phyloP scores from a whole-genome alignment of 2,888 invertebrate genomes.

The Bombyx huttoni region DNA sequence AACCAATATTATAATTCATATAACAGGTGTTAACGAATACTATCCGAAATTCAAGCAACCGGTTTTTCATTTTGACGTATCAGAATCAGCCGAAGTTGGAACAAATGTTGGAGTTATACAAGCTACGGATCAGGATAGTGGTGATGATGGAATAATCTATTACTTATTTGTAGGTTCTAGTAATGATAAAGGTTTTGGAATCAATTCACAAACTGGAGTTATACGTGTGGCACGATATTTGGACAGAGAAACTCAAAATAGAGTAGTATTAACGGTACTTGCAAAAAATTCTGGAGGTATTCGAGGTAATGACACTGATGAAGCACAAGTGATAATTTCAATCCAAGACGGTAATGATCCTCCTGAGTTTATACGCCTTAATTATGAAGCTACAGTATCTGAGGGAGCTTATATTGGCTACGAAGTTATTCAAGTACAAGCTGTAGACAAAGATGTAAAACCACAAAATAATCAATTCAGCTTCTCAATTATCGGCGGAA shows the following conservation, averaged over 20 bases:
- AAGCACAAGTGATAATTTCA: conserved; percentile 92
- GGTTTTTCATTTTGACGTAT: conserved; percentile 92
- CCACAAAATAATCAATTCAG: conserved; percentile 93
- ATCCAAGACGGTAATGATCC: conserved; percentile 98
- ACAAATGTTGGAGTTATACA: conserved; percentile 88
- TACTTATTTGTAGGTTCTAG: conserved; percentile 95
- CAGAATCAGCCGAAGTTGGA: conserved; percentile 90
- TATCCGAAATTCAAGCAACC: conserved; percentile 91
- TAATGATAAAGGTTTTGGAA: conserved; percentile 90
- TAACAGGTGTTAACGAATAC: conserved; percentile 90
- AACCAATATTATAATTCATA: conserved; percentile 80
- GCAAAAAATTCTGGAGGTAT: conserved; percentile 96
- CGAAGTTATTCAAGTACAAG: conserved; percentile 83
- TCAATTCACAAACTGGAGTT: conserved; percentile 86
- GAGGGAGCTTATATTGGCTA: conserved; percentile 86
- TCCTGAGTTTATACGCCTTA: conserved; percentile 86
- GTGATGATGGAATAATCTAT: conserved; percentile 89
- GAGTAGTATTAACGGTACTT: conserved; percentile 91
- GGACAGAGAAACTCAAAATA: conserved; percentile 90
- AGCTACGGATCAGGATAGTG: conserved; percentile 91
- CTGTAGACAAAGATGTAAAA: conserved; percentile 91
- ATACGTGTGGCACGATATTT: conserved; percentile 86
- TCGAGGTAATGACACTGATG: conserved; percentile 94
- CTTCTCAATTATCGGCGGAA: conserved; percentile 90
- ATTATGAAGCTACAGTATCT: conserved; percentile 84